Base-by-base conservation (phyloP, 2,113 vertebrate species). In the Aplodontia rufa region DNA sequence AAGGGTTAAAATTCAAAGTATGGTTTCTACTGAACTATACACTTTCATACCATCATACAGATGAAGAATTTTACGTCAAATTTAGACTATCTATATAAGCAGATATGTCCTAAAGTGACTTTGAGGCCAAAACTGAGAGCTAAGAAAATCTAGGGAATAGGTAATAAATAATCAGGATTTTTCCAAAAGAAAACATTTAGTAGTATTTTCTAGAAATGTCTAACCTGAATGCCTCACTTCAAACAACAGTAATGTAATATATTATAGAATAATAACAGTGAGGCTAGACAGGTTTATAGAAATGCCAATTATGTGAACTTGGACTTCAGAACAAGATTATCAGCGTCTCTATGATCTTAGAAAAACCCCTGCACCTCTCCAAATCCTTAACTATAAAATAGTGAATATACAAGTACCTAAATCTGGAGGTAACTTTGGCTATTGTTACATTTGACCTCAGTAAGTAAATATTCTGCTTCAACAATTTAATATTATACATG, bases 121-220 rank as follows among this genome's bases (percentile, higher is more conserved):
- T 85, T 9, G 66, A 37, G 72, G 58, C 53, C 55, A 85, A 78
- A 88, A 28, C 7, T 2, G 58, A 24, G 10, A 75, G 20, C n/a
- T 26, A 75, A 81, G 66, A 95, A 55, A 55, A 8, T 78, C 12
- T 79, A 85, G 53, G 24, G 75, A 58, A 68, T 53, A 82, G n/a
- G 78, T 14, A 91, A 72, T 53, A 49, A 76, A 89, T 16, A 40
- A 91, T 37, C 40, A 75, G 17, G 19, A 87, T 55, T 91, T 81
- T n/a, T 40, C 32, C 74, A 90, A 92, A 90, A 49, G 55, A 64
- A 88, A 91, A 78, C 58, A 75, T 24, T 37, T 82, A 12, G 20
- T 62, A 88, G 37, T 28, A 68, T 82, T 91, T 83, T 83, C 40
- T 62, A 82, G 88, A 76, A 69, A 88, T 79, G 78, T 94, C 32